phyloP scores from a whole-genome alignment of 2,797 vertebrate genomes.

The Helarctos malayanus region DNA sequence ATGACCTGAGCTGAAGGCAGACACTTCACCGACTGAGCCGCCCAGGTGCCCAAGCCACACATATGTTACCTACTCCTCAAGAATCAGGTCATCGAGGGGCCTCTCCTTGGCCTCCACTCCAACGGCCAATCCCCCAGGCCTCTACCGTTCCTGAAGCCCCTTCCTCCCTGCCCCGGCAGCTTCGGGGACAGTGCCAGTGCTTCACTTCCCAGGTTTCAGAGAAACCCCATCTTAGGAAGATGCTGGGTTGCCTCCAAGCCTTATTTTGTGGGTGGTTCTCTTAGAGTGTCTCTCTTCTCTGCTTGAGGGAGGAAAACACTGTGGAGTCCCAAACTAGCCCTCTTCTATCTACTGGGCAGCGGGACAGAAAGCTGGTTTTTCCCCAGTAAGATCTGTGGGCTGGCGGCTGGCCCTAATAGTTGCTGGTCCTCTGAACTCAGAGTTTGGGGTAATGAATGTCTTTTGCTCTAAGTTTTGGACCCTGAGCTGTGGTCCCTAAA shows the following conservation, averaged over 20 bases:
- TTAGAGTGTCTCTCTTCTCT: background rate
- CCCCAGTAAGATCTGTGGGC: background rate
- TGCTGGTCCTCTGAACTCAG: conserved; percentile 9
- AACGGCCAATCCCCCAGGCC: background rate
- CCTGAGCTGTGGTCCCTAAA: background rate
- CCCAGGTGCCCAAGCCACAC: background rate
- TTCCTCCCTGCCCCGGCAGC: background rate
- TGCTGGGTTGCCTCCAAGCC: background rate
- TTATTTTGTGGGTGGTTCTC: background rate
- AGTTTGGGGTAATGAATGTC: background rate
- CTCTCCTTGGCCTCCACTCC: background rate
- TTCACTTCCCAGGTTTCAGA: background rate
- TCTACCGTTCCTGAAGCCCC: background rate
- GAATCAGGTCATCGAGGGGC: background rate
- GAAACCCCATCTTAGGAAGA: background rate
- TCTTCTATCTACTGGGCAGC: background rate
- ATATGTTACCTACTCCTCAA: background rate
- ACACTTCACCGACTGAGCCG: background rate
- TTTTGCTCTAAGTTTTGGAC: background rate
- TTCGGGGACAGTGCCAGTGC: background rate
- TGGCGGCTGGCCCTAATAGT: background rate
- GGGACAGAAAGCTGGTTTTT: background rate
- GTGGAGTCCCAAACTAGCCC: background rate
- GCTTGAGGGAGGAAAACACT: background rate
- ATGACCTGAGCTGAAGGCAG: background rate